Evolutionary conservation across 2,113 vertebrate species (phyloP).

Genomic region (Pundamilia nyererei): DNA sequence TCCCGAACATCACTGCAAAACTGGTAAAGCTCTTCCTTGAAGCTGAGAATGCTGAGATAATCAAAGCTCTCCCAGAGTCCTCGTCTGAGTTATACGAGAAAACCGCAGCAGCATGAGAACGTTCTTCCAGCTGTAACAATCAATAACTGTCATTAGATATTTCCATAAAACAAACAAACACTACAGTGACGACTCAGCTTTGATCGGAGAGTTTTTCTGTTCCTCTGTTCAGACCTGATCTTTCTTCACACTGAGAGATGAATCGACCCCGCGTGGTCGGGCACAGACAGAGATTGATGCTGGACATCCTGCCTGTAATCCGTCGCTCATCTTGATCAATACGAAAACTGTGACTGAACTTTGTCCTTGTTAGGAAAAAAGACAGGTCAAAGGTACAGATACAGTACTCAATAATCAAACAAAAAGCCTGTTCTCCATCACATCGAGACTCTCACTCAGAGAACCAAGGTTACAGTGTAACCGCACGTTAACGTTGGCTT

Average conservation of each 20-base stretch:
- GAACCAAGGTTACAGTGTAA: neutral
- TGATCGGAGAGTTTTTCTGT: neutral
- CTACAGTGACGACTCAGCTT: neutral
- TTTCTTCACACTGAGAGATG: neutral
- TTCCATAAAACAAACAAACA: neutral
- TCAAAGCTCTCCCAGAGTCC: neutral
- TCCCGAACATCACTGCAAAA: rapidly evolving
- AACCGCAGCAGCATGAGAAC: neutral
- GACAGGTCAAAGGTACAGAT: neutral
- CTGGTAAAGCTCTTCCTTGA: neutral
- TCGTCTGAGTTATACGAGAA: neutral
- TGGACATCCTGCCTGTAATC: neutral
- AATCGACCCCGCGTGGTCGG: neutral
- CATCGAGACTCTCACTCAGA: neutral
- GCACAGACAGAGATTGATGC: neutral
- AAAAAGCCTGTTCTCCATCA: neutral
- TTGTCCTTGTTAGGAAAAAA: neutral
- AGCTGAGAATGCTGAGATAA: neutral
- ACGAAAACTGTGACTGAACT: neutral
- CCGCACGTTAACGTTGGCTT: neutral
- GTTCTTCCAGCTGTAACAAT: neutral
- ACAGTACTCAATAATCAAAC: neutral
- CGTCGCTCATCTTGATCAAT: neutral
- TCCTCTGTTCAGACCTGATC: neutral
- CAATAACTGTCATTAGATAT: neutral